Evolutionary conservation across 2,888 invertebrate genomes (phyloP).

Genomic region (Thera britannica): DNA sequence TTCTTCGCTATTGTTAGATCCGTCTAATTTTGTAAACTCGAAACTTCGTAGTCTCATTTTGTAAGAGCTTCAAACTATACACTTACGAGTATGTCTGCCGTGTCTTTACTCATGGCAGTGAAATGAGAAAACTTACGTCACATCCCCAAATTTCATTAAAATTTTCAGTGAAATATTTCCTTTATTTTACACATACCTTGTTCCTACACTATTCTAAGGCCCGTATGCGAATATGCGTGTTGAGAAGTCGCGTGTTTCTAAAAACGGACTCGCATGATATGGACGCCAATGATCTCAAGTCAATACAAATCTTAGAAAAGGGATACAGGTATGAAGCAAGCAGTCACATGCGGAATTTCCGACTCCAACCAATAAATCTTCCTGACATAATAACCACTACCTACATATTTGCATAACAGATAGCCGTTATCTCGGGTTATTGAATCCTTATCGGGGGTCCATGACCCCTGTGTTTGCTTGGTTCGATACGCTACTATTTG

Average conservation of each 20-base stretch:
- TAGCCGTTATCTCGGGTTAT: conserved; percentile 62
- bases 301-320: too few species aligned
- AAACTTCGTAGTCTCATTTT: too few species aligned
- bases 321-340: background rate
- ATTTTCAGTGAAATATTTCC: background rate
- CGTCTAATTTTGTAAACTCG: too few species aligned
- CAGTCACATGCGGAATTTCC: background rate
- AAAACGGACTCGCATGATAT: too few species aligned
- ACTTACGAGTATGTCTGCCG: too few species aligned
- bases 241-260: too few species aligned
- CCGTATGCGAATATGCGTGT: too few species aligned
- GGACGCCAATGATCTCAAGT: too few species aligned
- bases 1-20: too few species aligned
- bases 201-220: background rate
- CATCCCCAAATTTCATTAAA: background rate
- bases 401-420: conserved; percentile 59
- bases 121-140: too few species aligned
- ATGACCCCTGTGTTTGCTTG: conserved; percentile 58
- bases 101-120: too few species aligned
- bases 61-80: too few species aligned
- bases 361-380: conserved; percentile 33
- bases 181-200: conserved; percentile 18
- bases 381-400: conserved; percentile 29
- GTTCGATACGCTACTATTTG: conserved; percentile 47
- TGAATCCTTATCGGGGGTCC: conserved; percentile 74